Base-by-base conservation (phyloP, 2,113 vertebrate species). In the Delphinus delphis region DNA sequence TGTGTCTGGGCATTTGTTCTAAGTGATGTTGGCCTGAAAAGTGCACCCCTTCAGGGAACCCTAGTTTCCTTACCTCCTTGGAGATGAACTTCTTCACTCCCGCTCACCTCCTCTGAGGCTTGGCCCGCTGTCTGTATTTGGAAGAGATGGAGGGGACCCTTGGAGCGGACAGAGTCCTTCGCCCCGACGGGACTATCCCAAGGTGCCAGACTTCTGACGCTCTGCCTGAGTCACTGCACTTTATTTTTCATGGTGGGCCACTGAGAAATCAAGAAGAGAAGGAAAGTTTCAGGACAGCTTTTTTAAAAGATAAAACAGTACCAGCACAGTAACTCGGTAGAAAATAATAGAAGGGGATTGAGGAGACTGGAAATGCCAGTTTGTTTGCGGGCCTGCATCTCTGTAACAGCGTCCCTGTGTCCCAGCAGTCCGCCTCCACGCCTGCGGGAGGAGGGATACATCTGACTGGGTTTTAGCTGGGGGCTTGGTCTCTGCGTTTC, bases 361-460 rank as follows among this genome's bases (percentile, higher is more conserved):
- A 84, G 62, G 83, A 91, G 73, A 86, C 77, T 97, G 87, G 68
- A 97, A 97, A 95, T 88, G 60, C 38, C 77, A 28, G 36, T 96
- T 89, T 97, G 0, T 6, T 10, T 50, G 23, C 47, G 6, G 5
- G n/a, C 21, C 0, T n/a, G n/a, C 0, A 1, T 67, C 41, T 28
- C 67, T 83, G 47, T 6, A 17, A n/a, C 74, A 25, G 23, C 15
- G 3, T 44, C 65, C 28, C 62, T 33, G 31, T 68, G 91, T 77
- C 5, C 70, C 33, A 28, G 90, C 85, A 7, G 58, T 38, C 18
- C 83, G 0, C 36, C 74, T 3, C 74, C 79, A 70, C 90, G 58
- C 84, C 41, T 12, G 47, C 28, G 47, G 68, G 7, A 17, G 12
- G 5, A n/a, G 21, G 21, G 20, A 6, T 1, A 3, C 1, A 3